phyloP scores from a whole-genome alignment of 2,113 vertebrate genomes.

The Ovibos moschatus region DNA sequence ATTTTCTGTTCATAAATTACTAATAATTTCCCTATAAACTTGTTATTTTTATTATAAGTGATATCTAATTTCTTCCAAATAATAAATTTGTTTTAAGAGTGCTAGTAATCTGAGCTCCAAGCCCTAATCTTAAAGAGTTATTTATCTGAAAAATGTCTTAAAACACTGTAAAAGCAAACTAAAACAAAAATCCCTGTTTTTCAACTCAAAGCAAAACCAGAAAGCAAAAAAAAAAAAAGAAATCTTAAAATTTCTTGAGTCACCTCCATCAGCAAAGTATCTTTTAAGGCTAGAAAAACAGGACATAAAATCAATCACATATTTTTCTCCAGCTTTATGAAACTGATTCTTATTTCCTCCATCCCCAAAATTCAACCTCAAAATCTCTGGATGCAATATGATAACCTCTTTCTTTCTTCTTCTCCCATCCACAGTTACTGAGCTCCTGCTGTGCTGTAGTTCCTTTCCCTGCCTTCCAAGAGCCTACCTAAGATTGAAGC shows the following conservation, averaged over 20 bases:
- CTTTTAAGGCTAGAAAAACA: neutral
- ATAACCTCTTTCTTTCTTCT: neutral
- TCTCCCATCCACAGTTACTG: neutral
- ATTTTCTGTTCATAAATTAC: slow-evolving; percentile 18
- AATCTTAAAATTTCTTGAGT: slow-evolving; percentile 12
- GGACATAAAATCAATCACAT: neutral
- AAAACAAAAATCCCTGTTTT: neutral
- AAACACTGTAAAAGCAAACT: neutral
- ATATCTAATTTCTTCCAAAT: slow-evolving; percentile 27
- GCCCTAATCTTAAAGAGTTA: neutral
- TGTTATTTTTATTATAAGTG: neutral
- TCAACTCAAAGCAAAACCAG: slow-evolving; percentile 13
- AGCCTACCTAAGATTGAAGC: neutral
- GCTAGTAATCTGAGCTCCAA: neutral
- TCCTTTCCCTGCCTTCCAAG: neutral
- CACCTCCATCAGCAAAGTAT: neutral
- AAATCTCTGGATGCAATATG: neutral
- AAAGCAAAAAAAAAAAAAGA: neutral
- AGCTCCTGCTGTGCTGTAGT: neutral
- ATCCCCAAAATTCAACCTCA: neutral
- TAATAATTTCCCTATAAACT: slow-evolving; percentile 1
- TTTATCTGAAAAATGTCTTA: neutral
- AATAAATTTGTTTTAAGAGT: slow-evolving; percentile 2
- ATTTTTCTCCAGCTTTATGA: neutral
- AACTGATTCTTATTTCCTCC: neutral